Evolutionary conservation across 2,888 invertebrate genomes (phyloP), one percentile per base, ranked within the genome.

Genomic region (Lysandra coridon): DNA sequence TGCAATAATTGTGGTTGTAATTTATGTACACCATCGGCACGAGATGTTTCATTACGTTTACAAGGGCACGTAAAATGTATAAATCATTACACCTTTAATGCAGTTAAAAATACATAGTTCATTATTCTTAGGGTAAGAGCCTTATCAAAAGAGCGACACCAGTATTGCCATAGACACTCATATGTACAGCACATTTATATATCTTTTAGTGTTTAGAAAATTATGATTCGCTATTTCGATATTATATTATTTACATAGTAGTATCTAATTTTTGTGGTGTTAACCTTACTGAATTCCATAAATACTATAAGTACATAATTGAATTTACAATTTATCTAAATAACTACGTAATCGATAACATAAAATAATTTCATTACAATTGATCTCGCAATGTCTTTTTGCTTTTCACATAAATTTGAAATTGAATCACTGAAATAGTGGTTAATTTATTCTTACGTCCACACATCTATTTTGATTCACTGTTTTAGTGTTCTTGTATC

Each of bases 231-330:
- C 87, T 89, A 87, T 87, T 84, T 86, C 76, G 30, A 76, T 88
- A 89, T 91, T 91, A 92, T 92, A 89, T 88, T 93, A 93, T 94
- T 87, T 94, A 94, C 94, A 94, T 84, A 57, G 17, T 57, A 57
- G 17, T 57, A 86, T 86, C 93, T 93, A 93, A 87, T 84, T 88
- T 90, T 90, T 92, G 92, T 94, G 94, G 94, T 94, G 94, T 94
- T 94, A 90, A 91, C 88, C 94, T 94, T 94, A 94, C 94, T 93
- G 93, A 92, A 92, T 89, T 91, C 90, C 89, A 92, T 94, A 93
- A 94, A 94, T 94, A 94, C 91, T 90, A 90, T 89, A 91, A 89
- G 88, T 88, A 90, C 90, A 89, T 89, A 88, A 88, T 88, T 89
- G 86, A 91, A 91, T 93, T 90, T 94, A 93, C 93, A 94, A 88